phyloP scores from a whole-genome alignment of 2,888 invertebrate genomes.

The Trachelus iudaicus region DNA sequence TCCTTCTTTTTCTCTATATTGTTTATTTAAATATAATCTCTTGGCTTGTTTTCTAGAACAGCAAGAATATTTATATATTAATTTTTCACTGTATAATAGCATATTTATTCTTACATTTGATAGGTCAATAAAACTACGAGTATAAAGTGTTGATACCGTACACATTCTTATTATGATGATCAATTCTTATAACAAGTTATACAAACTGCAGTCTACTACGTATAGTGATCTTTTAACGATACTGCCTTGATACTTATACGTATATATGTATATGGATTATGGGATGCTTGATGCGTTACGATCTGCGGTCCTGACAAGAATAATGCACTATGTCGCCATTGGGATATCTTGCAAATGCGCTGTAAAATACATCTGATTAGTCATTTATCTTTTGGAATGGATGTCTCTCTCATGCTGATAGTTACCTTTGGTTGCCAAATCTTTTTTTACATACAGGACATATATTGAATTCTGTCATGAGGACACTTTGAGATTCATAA shows the following conservation, averaged over 20 bases:
- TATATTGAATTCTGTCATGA: constrained; percentile 87
- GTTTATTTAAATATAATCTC: background rate
- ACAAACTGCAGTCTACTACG: background rate
- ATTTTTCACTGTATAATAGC: background rate
- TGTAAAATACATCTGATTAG: constrained; percentile 60
- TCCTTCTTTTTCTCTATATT: background rate
- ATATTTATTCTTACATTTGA: background rate
- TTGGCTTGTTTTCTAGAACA: background rate
- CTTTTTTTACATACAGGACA: constrained; percentile 94
- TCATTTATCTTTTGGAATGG: background rate
- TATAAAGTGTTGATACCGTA: background rate
- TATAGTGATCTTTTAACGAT: background rate
- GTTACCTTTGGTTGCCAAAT: constrained; percentile 88
- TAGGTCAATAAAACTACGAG: background rate
- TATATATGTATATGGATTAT: background rate
- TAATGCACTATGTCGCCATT: constrained; percentile 94
- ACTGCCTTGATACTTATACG: background rate
- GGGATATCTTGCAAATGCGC: constrained; percentile 93
- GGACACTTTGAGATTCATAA: constrained; percentile 84
- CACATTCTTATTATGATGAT: background rate
- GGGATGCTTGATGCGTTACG: constrained; percentile 27
- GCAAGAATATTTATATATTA: too few species aligned
- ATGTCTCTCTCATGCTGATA: background rate
- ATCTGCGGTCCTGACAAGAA: constrained; percentile 78
- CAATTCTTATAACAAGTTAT: background rate